These are phyloP conservation scores for Zapus hudsonius DNA, from an alignment of 2,113 vertebrate genomes.

Conservation along the genomic window DNA sequence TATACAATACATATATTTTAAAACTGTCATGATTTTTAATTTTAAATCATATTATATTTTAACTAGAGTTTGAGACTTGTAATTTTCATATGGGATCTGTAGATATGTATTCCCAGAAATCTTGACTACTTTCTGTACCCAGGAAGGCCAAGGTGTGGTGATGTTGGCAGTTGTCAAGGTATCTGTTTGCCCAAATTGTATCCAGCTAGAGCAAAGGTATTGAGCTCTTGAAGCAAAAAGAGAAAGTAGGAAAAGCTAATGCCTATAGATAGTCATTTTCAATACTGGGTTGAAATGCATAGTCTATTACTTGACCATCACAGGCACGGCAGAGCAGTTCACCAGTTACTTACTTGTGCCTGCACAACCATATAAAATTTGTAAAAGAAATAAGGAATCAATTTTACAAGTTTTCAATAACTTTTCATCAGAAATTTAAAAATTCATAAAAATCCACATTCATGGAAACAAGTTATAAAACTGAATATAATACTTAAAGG, in stretches of 20 bases:
- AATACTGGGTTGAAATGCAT: background rate
- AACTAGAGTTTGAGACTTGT: background rate
- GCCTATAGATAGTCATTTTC: background rate
- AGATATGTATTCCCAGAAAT: constrained; percentile 71
- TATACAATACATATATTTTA: background rate
- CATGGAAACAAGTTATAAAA: background rate
- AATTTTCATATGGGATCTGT: constrained; percentile 33
- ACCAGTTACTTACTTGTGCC: background rate
- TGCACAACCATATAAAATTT: background rate
- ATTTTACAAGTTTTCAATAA: constrained; percentile 19
- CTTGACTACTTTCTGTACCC: constrained; percentile 61
- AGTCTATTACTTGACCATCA: background rate
- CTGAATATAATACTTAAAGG: background rate
- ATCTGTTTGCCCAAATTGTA: constrained; percentile 78
- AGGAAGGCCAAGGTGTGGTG: constrained; percentile 80
- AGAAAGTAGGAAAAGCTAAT: constrained; percentile 36
- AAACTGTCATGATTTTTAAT: background rate
- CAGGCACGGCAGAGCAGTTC: background rate
- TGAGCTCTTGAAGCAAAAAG: constrained; percentile 58
- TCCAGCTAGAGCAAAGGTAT: constrained; percentile 78
- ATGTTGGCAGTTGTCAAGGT: constrained; percentile 75
- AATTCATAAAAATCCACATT: background rate
- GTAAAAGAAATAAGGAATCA: background rate
- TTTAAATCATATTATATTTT: background rate
- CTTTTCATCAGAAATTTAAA: background rate